Percentiles rank a stretch among this genome's conserved stretches.
These are phyloP conservation scores for Ophion ellenae DNA, from an alignment of 2,888 invertebrate genomes.

Conservation along the genomic window DNA sequence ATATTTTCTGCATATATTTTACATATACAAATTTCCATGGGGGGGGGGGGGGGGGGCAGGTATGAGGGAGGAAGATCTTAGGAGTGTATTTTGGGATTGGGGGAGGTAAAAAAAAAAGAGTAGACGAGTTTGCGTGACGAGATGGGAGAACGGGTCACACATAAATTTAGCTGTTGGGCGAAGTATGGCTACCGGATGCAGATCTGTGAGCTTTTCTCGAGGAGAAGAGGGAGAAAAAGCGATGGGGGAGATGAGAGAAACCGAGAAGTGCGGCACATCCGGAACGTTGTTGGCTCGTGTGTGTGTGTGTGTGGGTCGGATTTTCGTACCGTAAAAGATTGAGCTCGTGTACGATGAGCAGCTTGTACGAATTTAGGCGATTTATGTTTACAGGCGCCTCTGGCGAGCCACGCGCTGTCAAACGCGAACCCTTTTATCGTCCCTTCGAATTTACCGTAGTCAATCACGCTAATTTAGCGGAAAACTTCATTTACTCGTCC, in stretches of 20 bases:
- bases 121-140: slow-evolving; percentile 49
- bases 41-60: neutral
- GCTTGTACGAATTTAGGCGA: slow-evolving; percentile 58
- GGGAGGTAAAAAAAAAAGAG: slow-evolving; percentile 35
- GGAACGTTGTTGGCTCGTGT: slow-evolving; percentile 36
- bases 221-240: slow-evolving; percentile 28
- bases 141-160: slow-evolving; percentile 59
- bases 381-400: slow-evolving; percentile 61
- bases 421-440: slow-evolving; percentile 44
- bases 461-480: neutral
- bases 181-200: slow-evolving; percentile 35
- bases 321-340: slow-evolving; percentile 47
- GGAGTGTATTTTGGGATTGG: slow-evolving; percentile 45
- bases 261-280: slow-evolving; percentile 52
- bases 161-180: slow-evolving; percentile 62
- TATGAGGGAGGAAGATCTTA: slow-evolving; percentile 17
- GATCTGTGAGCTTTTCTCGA: slow-evolving; percentile 41
- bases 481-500: neutral
- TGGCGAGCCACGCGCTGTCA: neutral
- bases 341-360: slow-evolving; percentile 28
- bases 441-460: neutral
- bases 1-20: too few species aligned
- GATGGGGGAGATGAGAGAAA: slow-evolving; percentile 44
- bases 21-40: too few species aligned
- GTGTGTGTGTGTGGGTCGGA: neutral